Base-by-base conservation (phyloP, 2,888 invertebrate genomes). In the Lissonota sp. region DNA sequence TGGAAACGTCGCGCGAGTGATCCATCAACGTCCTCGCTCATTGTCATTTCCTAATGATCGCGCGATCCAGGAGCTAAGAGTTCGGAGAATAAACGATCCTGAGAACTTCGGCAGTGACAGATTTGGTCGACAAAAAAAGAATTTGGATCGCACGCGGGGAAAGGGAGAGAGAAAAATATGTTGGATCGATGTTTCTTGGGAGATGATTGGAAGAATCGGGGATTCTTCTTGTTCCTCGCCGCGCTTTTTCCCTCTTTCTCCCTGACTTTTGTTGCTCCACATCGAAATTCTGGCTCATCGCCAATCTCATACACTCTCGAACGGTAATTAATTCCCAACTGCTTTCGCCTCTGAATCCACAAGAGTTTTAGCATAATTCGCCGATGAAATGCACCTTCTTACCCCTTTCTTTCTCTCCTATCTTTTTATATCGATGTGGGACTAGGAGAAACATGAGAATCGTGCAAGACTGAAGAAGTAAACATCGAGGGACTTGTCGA, bases 321-420 rank as follows among this genome's bases (percentile, higher is more conserved):
- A 39, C 60, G 44, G 26, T 53, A 60, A 67, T 75, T 67, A 60
- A 75, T 75, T 40, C 67, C 42, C 37, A 14, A 42, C 55, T 55
- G 12, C 51, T 10, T 37, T 8, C 6, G 1, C 12, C 55, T 39
- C 40, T 63, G 46, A 63, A 63, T 14, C 44, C 37, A 40, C 37
- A 40, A 55, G 53, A 57, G 44, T 51, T 66, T 66, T 37, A 42
- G 66, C n/a, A 49, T 74, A 66, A 60, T 74, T 66, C 66, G 58
- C 46, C 58, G 58, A 57, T 58, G 57, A 62, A 69, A 69, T 46
- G 40, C 26, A 7, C 37, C 6, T 53, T 16, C 42, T 42, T 4
- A 44, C 51, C 53, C 44, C 12, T 44, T 55, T 26, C 55, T 44
- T 12, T 57, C 14, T 57, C 55, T 26, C 10, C 6, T 67, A 14